Base-by-base conservation (phyloP, 2,888 invertebrate genomes). In the Molorchus minor region DNA sequence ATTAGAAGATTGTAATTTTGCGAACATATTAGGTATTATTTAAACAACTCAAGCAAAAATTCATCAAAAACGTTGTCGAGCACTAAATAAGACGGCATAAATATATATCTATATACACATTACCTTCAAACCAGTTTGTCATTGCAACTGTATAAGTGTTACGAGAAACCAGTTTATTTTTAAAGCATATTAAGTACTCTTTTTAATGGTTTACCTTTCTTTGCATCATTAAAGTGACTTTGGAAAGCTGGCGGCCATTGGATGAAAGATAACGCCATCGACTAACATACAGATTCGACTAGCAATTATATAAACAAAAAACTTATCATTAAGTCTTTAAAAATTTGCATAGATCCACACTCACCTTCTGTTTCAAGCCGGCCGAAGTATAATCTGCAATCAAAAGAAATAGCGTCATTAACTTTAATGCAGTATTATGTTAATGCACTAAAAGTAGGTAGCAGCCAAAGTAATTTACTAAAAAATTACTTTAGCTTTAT, bases 191-290 rank as follows among this genome's bases (percentile, higher is more conserved):
- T 25, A 49, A 21, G 47, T 33, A 49, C 53, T 61, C 55, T 58
- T 64, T 64, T 60, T 47, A 45, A 44, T 46, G 46, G 58, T 61
- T 53, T 55, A 60, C 33, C 53, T 46, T 53, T 46, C 8, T 52
- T 20, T 20, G 29, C n/a, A 36, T 51, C 49, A 62, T 62, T 62
- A 58, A 33, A 58, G 51, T 51, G 51, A 59, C 53, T 56, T 54
- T 56, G 30, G 10, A 53, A 56, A 17, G 29, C 46, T 35, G 47
- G 15, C 36, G 38, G 38, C 16, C 16, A 21, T n/a, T 5, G 5
- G 10, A n/a, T 33, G n/a, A 33, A 47, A 47, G 21, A 19, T 13
- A 35, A 20, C n/a, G 19, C 36, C 13, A 20, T 33, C 35, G 20
- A 7, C 35, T 30, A 33, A 36, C 47, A 49, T 38, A 38, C 38